Conservation (phyloP, 2,113 vertebrate species). For the Apteryx mantelli region DNA sequence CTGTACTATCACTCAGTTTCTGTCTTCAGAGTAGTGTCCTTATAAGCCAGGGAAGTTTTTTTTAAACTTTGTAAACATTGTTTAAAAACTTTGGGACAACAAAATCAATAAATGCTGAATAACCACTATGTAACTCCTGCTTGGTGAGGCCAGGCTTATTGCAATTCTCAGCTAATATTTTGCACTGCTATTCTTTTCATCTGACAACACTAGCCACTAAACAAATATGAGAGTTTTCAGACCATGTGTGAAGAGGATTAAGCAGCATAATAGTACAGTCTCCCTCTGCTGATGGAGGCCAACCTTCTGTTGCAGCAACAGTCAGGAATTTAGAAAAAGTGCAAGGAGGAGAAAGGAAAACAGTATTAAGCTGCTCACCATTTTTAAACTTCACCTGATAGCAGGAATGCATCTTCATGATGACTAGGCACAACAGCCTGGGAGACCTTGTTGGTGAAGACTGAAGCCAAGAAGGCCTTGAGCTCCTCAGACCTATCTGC, state of each 20-base stretch:
- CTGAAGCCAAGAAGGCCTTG: too few species aligned
- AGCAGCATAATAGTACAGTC: neutral
- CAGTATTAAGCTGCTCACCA: neutral
- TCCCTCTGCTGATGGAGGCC: neutral
- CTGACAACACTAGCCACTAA: neutral
- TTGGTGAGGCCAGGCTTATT: neutral
- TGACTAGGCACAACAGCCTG: too few species aligned
- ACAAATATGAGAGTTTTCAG: neutral
- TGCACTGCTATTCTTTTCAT: neutral
- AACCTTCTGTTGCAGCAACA: neutral
- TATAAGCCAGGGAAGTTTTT: neutral
- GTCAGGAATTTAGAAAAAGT: neutral
- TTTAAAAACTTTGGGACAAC: neutral
- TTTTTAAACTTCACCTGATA: neutral
- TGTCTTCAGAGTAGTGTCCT: neutral
- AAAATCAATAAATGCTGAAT: neutral
- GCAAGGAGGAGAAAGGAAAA: neutral
- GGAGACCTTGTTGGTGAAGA: too few species aligned
- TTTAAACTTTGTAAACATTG: neutral
- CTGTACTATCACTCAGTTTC: neutral
- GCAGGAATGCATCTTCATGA: neutral
- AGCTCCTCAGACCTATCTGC: too few species aligned
- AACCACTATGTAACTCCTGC: neutral
- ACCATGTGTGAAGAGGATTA: neutral
- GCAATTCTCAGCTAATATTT: neutral